Conservation (phyloP, 2,797 vertebrate genomes). For the Aselliscus stoliczkanus region DNA sequence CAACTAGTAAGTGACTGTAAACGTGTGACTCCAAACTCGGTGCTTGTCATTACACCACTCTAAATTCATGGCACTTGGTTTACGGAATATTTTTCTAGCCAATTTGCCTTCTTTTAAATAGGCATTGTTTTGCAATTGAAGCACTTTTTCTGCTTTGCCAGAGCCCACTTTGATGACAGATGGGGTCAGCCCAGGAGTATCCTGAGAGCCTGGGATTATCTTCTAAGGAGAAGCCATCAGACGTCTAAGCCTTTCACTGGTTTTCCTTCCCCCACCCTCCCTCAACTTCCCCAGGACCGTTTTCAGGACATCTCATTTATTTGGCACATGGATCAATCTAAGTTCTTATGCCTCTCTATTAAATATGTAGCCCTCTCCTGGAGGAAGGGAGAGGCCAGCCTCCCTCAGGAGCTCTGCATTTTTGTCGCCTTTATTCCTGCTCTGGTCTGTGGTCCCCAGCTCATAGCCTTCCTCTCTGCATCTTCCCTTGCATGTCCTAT, state of each 20-base stretch:
- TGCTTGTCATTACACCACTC: background rate
- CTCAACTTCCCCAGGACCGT: background rate
- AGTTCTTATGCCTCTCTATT: background rate
- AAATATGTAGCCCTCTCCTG: background rate
- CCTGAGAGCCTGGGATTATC: background rate
- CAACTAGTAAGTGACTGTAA: background rate
- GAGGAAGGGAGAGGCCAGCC: background rate
- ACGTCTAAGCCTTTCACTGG: background rate
- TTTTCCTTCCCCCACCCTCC: background rate
- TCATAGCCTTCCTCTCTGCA: background rate
- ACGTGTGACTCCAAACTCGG: background rate
- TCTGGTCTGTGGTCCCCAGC: background rate
- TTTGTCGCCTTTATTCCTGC: background rate
- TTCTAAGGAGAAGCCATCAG: background rate
- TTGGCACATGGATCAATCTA: background rate
- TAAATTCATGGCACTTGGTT: background rate
- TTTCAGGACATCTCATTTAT: background rate
- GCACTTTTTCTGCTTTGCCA: background rate
- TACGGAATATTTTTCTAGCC: background rate
- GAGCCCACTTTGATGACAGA: background rate
- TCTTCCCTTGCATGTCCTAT: background rate
- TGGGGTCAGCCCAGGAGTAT: background rate
- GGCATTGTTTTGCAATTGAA: background rate
- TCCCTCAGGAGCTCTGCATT: background rate
- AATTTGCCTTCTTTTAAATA: slow-evolving; percentile 3